phyloP scores from a whole-genome alignment of 2,888 invertebrate genomes.

The Rhamphomyia laevipes region DNA sequence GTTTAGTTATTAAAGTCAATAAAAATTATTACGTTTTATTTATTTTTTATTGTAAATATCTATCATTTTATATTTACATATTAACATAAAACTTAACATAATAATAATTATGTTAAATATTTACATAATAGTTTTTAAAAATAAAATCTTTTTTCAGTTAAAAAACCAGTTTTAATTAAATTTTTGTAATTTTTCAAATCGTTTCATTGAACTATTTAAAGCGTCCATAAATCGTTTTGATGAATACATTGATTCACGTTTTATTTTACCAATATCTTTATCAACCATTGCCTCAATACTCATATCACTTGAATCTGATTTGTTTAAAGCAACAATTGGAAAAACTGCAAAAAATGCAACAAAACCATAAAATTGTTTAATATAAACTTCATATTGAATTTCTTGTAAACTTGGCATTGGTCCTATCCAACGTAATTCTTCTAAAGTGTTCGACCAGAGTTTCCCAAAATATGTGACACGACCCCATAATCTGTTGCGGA shows the following conservation, averaged over 20 bases:
- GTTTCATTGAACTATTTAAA: slow-evolving; percentile 26
- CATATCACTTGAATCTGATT: slow-evolving; percentile 31
- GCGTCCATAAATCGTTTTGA: slow-evolving; percentile 31
- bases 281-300: slow-evolving; percentile 30
- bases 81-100: no score
- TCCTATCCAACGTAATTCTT: slow-evolving; percentile 3
- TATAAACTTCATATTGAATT: slow-evolving; percentile 24
- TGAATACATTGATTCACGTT: slow-evolving; percentile 31
- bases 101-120: no score
- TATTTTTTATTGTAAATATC: no score
- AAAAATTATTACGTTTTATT: no score
- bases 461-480: no score
- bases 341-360: slow-evolving; percentile 33
- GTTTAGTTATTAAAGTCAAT: no score
- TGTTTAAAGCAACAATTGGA: slow-evolving; percentile 34
- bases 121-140: no score
- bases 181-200: slow-evolving; percentile 30
- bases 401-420: slow-evolving; percentile 25
- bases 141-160: no score
- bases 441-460: slow-evolving; percentile 21
- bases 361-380: slow-evolving; percentile 31
- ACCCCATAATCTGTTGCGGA: no score
- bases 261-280: slow-evolving; percentile 26
- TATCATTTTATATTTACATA: no score
- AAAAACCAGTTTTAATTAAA: no score